Evolutionary conservation across 2,113 vertebrate species (phyloP), one percentile per base, ranked within the genome.

Genomic region (Vidua chalybeata): DNA sequence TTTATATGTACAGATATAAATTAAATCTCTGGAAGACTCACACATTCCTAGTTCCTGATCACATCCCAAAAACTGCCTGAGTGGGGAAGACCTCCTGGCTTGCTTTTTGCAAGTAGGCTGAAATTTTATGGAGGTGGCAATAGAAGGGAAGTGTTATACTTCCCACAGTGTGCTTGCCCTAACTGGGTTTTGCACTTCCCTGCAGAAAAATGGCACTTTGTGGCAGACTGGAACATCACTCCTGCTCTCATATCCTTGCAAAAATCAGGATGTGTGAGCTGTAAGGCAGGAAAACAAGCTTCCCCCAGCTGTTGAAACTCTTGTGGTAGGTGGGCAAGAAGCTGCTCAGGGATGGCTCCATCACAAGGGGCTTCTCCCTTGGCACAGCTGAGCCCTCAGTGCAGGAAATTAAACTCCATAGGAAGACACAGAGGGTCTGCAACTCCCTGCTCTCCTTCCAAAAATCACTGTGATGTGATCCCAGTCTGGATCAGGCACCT

Each of bases 81-180:
- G 52, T 87, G 72, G 59, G 43, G 30, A 94, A 80, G 68, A 66
- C 33, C 92, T 83, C 81, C 82, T 55, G 84, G 79, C 71, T 79
- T 62, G 91, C 51, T 91, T 89, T 69, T 31, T 30, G 71, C 74
- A 75, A 68, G 69, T 18, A 49, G 87, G 66, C 62, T 58, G 76
- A 68, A 24, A 82, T 76, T 85, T 87, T 46, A 49, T 10, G 37
- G 54, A 94, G 71, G 87, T 88, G 90, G 33, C 37, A 76, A 33
- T 22, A 55, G 31, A 74, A 84, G 35, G 63, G n/a, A 94, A 80
- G 81, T 24, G 68, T 28, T 52, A 26, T 4, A 24, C 48, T 52
- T 78, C 84, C 72, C 59, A 76, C 4, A 0, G 80, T 0, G 0
- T 75, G 64, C 93, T 79, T 51, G 43, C 62, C 69, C 74, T 49